phyloP scores from a whole-genome alignment of 2,888 invertebrate genomes.

The Hoplodrina ambigua region DNA sequence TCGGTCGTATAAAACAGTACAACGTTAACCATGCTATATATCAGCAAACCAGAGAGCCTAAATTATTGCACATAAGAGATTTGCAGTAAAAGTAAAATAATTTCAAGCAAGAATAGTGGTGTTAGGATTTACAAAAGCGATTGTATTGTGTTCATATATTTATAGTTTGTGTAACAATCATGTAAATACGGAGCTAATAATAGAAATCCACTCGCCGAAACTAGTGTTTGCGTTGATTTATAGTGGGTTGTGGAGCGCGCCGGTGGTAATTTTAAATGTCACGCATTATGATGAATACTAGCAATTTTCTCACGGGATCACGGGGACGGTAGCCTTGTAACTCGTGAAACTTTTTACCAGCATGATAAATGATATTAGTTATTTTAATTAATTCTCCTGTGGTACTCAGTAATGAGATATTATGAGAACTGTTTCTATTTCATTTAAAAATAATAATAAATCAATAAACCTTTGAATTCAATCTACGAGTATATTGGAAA shows the following conservation, averaged over 20 bases:
- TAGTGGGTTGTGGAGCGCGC: slow-evolving; percentile 78
- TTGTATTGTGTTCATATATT: slow-evolving; percentile 54
- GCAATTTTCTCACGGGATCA: slow-evolving; percentile 87
- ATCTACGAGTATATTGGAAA: no score
- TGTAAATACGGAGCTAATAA: slow-evolving; percentile 70
- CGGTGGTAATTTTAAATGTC: slow-evolving; percentile 88
- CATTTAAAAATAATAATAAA: not conserved
- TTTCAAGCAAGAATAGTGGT: slow-evolving; percentile 66
- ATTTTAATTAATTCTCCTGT: slow-evolving; percentile 55
- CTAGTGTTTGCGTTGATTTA: slow-evolving; percentile 87
- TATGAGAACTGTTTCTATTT: slow-evolving; percentile 8
- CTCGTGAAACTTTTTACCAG: slow-evolving; percentile 70
- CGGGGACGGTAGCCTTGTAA: slow-evolving; percentile 77
- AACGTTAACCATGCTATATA: slow-evolving; percentile 81
- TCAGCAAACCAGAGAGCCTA: slow-evolving; percentile 76
- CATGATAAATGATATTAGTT: slow-evolving; percentile 60
- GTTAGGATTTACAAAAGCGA: slow-evolving; percentile 43
- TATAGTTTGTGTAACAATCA: slow-evolving; percentile 57
- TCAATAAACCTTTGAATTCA: not conserved
- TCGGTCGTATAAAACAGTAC: slow-evolving; percentile 77
- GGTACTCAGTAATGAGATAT: slow-evolving; percentile 29
- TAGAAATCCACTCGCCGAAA: slow-evolving; percentile 76
- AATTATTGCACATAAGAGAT: slow-evolving; percentile 82
- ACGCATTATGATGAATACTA: slow-evolving; percentile 89
- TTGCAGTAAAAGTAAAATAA: slow-evolving; percentile 71